Base-by-base conservation (phyloP, 2,113 vertebrate species). In the Colinus virginianus region DNA sequence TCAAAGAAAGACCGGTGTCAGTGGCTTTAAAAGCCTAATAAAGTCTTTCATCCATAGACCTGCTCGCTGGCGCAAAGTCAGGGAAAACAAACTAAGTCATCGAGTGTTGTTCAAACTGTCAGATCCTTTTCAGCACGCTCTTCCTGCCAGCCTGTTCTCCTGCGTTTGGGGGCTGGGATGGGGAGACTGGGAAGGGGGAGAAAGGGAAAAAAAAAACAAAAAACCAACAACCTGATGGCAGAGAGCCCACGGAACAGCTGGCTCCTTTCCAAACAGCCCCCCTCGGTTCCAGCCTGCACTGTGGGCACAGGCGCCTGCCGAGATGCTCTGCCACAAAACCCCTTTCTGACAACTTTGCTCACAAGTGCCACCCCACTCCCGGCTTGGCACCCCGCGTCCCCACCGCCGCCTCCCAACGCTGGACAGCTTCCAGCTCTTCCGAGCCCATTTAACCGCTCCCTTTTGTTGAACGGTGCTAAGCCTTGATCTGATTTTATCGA, bases 11-110 rank as follows among this genome's bases (percentile, higher is more conserved):
- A 93, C 91, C 95, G 92, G 87, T 91, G 95, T 96, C 95, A 93
- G 90, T 94, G 94, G 91, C 94, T 96, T 95, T 96, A 94, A 96
- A 94, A 93, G 94, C 95, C 95, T 96, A 96, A 96, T 97, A 93
- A 96, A 97, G 94, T 93, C 94, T 97, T 96, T 96, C 94, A 95
- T 94, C 69, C 92, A 28, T 12, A 64, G 95, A 93, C 92, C 87
- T 91, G 93, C 92, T 94, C 53, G 92, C 95, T 97, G 96, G 96
- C 96, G 80, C 82, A 79, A 95, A 97, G 96, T 97, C 97, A 96
- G 95, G 61, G 95, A 89, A 92, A 93, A 95, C 96, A 90, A 97
- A 97, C 95, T 94, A 95, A 97, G 96, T 95, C 96, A 97, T 96
- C 79, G 85, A 95, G 92, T 87, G 95, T 95, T 96, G 94, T 97